Evolutionary conservation across 2,113 vertebrate species (phyloP).

Genomic region (Theropithecus gelada): DNA sequence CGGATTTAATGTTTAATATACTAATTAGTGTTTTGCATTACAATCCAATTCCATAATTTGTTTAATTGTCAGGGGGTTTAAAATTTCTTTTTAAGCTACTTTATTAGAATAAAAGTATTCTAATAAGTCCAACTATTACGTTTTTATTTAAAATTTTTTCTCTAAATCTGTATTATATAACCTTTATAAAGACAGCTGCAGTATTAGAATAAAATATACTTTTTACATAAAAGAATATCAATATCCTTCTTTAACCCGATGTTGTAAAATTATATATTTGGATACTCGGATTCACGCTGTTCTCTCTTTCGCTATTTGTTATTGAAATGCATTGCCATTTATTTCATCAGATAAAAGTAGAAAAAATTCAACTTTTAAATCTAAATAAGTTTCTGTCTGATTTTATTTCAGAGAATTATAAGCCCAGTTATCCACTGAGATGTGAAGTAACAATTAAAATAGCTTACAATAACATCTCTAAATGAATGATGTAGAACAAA

Average conservation of each 20-base stretch:
- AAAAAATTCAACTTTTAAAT: not conserved
- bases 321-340: constrained; percentile 3
- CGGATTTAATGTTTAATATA: too few relatives aligned
- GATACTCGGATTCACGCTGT: not conserved
- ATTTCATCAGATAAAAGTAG: not conserved
- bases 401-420: not conserved
- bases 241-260: not conserved
- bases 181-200: not conserved
- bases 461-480: not conserved
- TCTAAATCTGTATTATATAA: not conserved
- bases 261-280: not conserved
- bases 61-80: not conserved
- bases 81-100: constrained; percentile 5
- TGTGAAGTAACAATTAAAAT: constrained; percentile 24
- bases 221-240: not conserved
- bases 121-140: not conserved
- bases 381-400: not conserved
- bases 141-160: not conserved
- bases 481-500: not conserved
- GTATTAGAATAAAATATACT: not conserved
- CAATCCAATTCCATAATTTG: not conserved
- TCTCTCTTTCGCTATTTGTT: not conserved
- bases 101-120: not conserved
- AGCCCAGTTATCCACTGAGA: not conserved
- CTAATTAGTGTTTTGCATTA: not conserved